Conservation (phyloP, 2,113 vertebrate species). For the Colossoma macropomum region DNA sequence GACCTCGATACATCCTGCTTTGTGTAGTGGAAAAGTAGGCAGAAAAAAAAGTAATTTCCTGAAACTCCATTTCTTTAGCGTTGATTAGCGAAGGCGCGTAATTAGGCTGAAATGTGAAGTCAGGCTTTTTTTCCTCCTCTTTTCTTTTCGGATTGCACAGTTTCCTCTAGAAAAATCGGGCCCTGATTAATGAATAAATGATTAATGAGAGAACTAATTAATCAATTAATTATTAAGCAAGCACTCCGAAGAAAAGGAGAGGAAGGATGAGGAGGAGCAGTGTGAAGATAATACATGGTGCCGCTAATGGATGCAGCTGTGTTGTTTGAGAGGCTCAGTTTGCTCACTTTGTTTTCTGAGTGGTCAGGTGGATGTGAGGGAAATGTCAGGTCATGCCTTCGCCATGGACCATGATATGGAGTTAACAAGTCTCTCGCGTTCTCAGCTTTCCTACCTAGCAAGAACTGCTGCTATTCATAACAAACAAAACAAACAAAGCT, state of each 20-base stretch:
- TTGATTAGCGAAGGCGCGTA: constrained; percentile 81
- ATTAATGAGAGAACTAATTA: constrained; percentile 84
- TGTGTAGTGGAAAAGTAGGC: constrained; percentile 65
- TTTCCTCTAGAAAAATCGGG: constrained; percentile 81
- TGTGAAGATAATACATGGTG: constrained; percentile 65
- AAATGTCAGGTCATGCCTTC: background rate
- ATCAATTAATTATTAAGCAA: constrained; percentile 84
- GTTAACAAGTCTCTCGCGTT: too few relatives aligned
- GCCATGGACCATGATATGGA: too few relatives aligned
- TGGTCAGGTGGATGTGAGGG: background rate
- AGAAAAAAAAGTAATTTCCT: constrained; percentile 74
- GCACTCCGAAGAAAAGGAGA: constrained; percentile 73
- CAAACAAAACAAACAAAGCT: too few relatives aligned
- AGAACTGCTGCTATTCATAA: too few relatives aligned
- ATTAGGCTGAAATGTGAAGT: constrained; percentile 82
- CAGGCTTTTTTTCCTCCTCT: constrained; percentile 71
- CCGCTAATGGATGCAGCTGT: background rate
- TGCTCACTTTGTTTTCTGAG: constrained; percentile 56
- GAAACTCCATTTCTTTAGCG: constrained; percentile 79
- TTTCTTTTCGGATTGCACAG: constrained; percentile 71
- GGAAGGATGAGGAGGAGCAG: constrained; percentile 60
- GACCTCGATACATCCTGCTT: constrained; percentile 74
- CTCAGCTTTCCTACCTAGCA: too few relatives aligned
- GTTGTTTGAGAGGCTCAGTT: constrained; percentile 52
- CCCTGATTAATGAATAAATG: constrained; percentile 83